A percentile compares a stretch with the other conserved stretches of the same genome.
phyloP scores from a whole-genome alignment of 37 sponge, comb jelly and placozoan genomes.

The Cliona cf. orientalis region DNA sequence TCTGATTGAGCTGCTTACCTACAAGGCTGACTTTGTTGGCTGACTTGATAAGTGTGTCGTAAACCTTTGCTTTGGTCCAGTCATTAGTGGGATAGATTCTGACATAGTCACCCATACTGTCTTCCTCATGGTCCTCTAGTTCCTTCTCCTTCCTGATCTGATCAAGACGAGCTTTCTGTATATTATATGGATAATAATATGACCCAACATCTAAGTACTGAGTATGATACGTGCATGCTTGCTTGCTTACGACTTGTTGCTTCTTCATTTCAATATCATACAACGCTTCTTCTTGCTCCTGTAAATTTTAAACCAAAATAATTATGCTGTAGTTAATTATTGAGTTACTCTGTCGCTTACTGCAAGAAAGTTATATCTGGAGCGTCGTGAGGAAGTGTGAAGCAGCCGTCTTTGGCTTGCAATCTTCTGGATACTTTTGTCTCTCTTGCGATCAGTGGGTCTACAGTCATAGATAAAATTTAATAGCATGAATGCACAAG shows the following conservation, averaged over 20 bases:
- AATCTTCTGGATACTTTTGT: slow-evolving; percentile 2
- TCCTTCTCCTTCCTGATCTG: slow-evolving; percentile 55
- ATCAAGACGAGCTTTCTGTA: slow-evolving; percentile 50
- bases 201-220: no score
- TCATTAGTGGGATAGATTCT: slow-evolving; percentile 73
- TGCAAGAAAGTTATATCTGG: slow-evolving; percentile 25
- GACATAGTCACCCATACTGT: slow-evolving; percentile 60
- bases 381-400: background rate
- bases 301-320: background rate
- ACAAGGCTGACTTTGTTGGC: slow-evolving; percentile 4
- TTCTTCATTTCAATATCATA: slow-evolving; percentile 38
- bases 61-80: slow-evolving; percentile 35
- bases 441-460: slow-evolving; percentile 24
- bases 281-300: slow-evolving; percentile 61
- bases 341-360: slow-evolving; percentile 15
- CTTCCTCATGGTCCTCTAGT: slow-evolving; percentile 56
- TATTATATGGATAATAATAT: no score
- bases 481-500: background rate
- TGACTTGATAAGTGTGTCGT: slow-evolving; percentile 21
- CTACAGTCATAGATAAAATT: slow-evolving; percentile 14
- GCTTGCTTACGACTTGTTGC: slow-evolving; percentile 55
- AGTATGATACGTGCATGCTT: background rate
- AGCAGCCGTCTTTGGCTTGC: slow-evolving; percentile 50
- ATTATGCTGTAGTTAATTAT: background rate
- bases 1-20: slow-evolving; percentile 1